Conservation (phyloP, 2,888 invertebrate species). For the Diarsia mendica region DNA sequence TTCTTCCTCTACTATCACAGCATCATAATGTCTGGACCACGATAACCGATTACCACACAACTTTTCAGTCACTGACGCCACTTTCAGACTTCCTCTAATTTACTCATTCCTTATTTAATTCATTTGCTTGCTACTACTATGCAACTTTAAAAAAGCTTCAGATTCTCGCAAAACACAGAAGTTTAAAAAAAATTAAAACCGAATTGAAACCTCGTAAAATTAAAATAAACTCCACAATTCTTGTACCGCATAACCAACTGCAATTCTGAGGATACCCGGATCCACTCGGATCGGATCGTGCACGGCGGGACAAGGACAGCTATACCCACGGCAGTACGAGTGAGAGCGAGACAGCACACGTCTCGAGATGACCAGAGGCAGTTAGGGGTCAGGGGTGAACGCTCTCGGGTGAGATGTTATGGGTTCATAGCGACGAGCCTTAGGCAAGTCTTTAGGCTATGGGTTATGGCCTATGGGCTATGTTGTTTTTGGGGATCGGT, state of each 20-base stretch:
- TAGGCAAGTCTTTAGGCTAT: constrained; percentile 70
- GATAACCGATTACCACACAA: too few relatives aligned
- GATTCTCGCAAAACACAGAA: neutral
- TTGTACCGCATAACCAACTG: constrained; percentile 79
- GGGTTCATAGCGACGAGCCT: constrained; percentile 72
- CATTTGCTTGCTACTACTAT: too few relatives aligned
- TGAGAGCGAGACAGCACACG: constrained; percentile 74
- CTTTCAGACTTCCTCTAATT: too few relatives aligned
- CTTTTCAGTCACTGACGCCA: too few relatives aligned
- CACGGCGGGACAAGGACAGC: constrained; percentile 76
- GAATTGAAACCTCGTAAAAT: neutral
- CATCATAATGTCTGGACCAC: too few relatives aligned
- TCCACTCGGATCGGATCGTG: constrained; percentile 86
- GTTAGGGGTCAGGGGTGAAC: constrained; percentile 89
- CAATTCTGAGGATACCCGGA: constrained; percentile 89
- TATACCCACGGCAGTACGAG: constrained; percentile 52
- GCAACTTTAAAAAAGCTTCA: neutral
- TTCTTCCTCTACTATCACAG: too few relatives aligned
- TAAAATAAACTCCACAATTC: constrained; percentile 59
- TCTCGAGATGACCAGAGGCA: constrained; percentile 88
- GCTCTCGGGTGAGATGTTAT: constrained; percentile 86
- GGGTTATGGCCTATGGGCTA: constrained; percentile 39
- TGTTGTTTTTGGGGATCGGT: constrained; percentile 38
- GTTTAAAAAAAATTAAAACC: neutral
- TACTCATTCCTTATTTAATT: too few relatives aligned